These are phyloP conservation scores for Drosophila kikkawai DNA, from an alignment of 1,140 invertebrate genomes.

Conservation along the genomic window DNA sequence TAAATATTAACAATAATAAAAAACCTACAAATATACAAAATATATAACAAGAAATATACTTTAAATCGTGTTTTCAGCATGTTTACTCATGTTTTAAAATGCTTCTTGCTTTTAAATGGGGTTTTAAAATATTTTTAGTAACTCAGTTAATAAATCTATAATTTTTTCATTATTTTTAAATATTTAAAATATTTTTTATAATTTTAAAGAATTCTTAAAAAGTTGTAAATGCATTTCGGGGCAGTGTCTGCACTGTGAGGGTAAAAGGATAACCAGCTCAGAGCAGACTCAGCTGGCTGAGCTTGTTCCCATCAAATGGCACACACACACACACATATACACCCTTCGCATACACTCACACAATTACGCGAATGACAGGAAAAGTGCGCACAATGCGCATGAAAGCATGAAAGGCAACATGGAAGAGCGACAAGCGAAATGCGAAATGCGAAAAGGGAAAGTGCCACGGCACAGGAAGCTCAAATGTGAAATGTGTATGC, in stretches of 20 bases:
- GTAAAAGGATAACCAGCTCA: conserved; percentile 59
- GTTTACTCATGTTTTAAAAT: too few relatives aligned
- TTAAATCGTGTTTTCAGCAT: too few relatives aligned
- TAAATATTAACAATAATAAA: too few relatives aligned
- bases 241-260: conserved; percentile 7
- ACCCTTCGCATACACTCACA: conserved; percentile 38
- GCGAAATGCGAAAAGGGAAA: conserved; percentile 31
- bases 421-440: conserved; percentile 8
- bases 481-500: conserved; percentile 70
- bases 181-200: too few relatives aligned
- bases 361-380: conserved; percentile 81
- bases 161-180: too few relatives aligned
- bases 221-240: background rate
- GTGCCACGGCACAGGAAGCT: conserved; percentile 53
- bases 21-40: too few relatives aligned
- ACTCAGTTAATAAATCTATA: too few relatives aligned
- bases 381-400: conserved; percentile 77
- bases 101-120: too few relatives aligned
- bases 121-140: too few relatives aligned
- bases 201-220: too few relatives aligned
- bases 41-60: too few relatives aligned
- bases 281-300: conserved; percentile 51
- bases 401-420: conserved; percentile 71
- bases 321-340: conserved; percentile 43
- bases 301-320: conserved; percentile 66